These are phyloP conservation scores for Aphidoletes aphidimyza DNA, from an alignment of 2,888 invertebrate genomes.

Conservation along the genomic window DNA sequence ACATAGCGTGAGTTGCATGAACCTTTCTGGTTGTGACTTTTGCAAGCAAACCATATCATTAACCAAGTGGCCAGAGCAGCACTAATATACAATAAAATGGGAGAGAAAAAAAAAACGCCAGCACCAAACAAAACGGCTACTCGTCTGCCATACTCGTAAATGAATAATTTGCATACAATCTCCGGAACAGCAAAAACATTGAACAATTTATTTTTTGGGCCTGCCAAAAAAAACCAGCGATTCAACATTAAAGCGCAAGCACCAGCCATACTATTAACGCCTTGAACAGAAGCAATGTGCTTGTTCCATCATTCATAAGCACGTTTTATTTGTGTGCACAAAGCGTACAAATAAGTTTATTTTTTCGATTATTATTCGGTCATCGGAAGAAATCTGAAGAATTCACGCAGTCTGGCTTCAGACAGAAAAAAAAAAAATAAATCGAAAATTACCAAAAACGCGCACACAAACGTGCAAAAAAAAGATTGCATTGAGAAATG, in stretches of 20 bases:
- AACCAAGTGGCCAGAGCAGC: too few relatives aligned
- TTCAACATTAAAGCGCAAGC: slow-evolving; percentile 5
- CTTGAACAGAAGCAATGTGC: slow-evolving; percentile 4
- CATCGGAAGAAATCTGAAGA: not conserved
- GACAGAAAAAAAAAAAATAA: not conserved
- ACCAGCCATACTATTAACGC: slow-evolving; percentile 20
- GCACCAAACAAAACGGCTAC: slow-evolving; percentile 2
- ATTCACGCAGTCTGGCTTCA: not conserved
- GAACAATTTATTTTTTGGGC: slow-evolving; percentile 41
- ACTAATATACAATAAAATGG: too few relatives aligned
- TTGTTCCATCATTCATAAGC: slow-evolving; percentile 12
- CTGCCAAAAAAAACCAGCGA: not conserved
- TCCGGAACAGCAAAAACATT: not conserved
- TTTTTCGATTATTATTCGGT: not conserved
- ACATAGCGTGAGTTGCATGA: slow-evolving; percentile 3
- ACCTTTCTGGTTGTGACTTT: not conserved
- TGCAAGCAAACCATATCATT: not conserved
- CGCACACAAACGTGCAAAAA: not conserved
- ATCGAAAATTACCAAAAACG: slow-evolving; percentile 1
- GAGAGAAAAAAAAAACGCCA: not conserved
- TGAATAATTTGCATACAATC: slow-evolving; percentile 38
- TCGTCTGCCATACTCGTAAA: slow-evolving; percentile 36
- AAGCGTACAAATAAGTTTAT: not conserved
- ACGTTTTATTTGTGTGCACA: not conserved
- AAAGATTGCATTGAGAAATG: not conserved